Evolutionary conservation across 2,888 invertebrate species (phyloP).

Genomic region (Limnephilus lunatus): DNA sequence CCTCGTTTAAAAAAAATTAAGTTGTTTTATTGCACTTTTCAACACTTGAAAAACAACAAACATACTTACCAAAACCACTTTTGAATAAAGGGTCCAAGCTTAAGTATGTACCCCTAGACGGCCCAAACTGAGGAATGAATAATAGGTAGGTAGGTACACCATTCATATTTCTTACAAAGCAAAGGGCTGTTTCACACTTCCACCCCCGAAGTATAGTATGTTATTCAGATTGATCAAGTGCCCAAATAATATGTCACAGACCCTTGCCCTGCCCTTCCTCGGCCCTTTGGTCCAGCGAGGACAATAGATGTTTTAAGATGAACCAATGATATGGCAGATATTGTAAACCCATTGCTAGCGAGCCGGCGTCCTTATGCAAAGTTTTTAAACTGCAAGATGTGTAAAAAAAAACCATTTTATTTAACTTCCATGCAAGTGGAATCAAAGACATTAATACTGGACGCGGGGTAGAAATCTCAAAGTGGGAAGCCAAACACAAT

Average conservation of each 20-base stretch:
- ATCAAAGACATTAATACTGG: too few species aligned
- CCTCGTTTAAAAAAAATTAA: neutral
- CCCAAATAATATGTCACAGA: slow-evolving; percentile 61
- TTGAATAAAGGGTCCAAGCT: neutral
- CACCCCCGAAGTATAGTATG: slow-evolving; percentile 42
- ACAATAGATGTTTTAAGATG: slow-evolving; percentile 58
- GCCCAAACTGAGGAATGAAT: neutral
- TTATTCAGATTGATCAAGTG: slow-evolving; percentile 59
- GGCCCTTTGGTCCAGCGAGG: slow-evolving; percentile 28
- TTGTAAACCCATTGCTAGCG: slow-evolving; percentile 34
- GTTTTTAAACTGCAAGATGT: neutral
- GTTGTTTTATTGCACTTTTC: neutral
- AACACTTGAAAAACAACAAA: neutral
- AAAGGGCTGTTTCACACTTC: slow-evolving; percentile 34
- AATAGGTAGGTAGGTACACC: neutral
- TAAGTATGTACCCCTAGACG: neutral
- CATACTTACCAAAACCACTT: neutral
- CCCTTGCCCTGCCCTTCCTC: slow-evolving; percentile 42
- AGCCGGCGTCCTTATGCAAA: neutral
- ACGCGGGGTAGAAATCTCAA: too few species aligned
- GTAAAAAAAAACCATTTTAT: neutral
- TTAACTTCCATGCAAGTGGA: too few species aligned
- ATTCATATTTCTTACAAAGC: slow-evolving; percentile 18
- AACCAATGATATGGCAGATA: slow-evolving; percentile 48
- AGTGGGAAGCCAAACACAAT: too few species aligned